Percentiles rank a stretch among this genome's conserved stretches.
phyloP scores from a whole-genome alignment of 2,797 vertebrate genomes.

The Pseudomugil gertrudae region DNA sequence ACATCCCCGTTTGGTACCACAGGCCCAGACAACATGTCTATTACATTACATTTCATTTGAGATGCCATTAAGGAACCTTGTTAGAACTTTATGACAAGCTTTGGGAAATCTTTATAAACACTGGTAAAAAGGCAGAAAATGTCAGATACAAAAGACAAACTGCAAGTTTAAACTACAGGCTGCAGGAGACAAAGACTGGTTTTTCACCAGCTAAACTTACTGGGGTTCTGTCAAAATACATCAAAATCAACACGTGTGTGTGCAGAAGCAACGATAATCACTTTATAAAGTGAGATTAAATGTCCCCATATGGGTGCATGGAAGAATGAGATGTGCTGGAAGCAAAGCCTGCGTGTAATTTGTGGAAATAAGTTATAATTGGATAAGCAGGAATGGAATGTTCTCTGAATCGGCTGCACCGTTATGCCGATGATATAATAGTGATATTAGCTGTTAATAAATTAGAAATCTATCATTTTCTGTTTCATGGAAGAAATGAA shows the following conservation, averaged over 20 bases:
- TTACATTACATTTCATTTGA: too few relatives aligned
- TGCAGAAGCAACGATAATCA: not conserved
- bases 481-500: not conserved
- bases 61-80: too few relatives aligned
- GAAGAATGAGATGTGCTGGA: not conserved
- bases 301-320: too few relatives aligned
- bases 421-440: not conserved
- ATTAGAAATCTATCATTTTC: not conserved
- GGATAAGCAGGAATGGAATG: conserved; percentile 1
- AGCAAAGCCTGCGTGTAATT: not conserved
- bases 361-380: not conserved
- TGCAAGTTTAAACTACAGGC: not conserved
- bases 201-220: not conserved
- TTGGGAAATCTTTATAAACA: too few relatives aligned
- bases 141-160: not conserved
- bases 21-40: too few relatives aligned
- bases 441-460: conserved; percentile 1
- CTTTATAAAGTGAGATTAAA: not conserved
- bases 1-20: too few relatives aligned
- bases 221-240: not conserved
- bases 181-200: not conserved
- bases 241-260: not conserved
- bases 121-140: too few relatives aligned
- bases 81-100: too few relatives aligned
- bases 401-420: not conserved